Evolutionary conservation across 2,113 vertebrate genomes (phyloP), one percentile per base, ranked within the genome.

Genomic region (Marmota flaviventris): DNA sequence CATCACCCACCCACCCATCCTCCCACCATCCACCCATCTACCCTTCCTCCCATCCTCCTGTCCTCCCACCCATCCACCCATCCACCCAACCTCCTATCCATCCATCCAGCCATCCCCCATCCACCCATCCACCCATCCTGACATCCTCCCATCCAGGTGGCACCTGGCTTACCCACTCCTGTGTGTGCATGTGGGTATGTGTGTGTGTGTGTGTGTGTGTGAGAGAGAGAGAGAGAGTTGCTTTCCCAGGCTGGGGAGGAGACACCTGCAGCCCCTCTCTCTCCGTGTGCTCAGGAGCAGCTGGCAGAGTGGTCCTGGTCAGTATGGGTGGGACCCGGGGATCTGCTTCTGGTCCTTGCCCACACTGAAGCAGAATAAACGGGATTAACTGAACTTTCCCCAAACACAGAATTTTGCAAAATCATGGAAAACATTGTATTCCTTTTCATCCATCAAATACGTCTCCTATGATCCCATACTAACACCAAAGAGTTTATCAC

Each of bases 231-330:
- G 42, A 45, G 56, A 9, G 8, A 0, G 32, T 13, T 83, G 42
- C 53, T 72, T n/a, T 65, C 75, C 48, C 37, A 63, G 65, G 39
- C 39, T 39, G 39, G 39, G 39, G 39, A 39, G 39, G 67, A 8
- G 39, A 48, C 11, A 5, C 4, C 5, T 13, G 24, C 8, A 32
- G n/a, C 3, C 3, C 5, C 8, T 45, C 53, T 4, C 10, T 25
- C 72, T 82, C 5, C 56, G 1, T 24, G 25, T 42, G 29, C 24
- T 69, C 13, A 10, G 22, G 82, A 53, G 81, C 22, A 34, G 63
- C 32, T 72, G 63, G 29, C 10, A 42, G 25, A 8, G 39, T 65
- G n/a, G 29, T 48, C 48, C 48, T 27, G 7, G 17, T 39, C 42
- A 37, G 27, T 32, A 12, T 20, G 29, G 7, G 32, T 37, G 22